Evolutionary conservation across 1,140 invertebrate species (phyloP).

Genomic region (Achatina immaculata): DNA sequence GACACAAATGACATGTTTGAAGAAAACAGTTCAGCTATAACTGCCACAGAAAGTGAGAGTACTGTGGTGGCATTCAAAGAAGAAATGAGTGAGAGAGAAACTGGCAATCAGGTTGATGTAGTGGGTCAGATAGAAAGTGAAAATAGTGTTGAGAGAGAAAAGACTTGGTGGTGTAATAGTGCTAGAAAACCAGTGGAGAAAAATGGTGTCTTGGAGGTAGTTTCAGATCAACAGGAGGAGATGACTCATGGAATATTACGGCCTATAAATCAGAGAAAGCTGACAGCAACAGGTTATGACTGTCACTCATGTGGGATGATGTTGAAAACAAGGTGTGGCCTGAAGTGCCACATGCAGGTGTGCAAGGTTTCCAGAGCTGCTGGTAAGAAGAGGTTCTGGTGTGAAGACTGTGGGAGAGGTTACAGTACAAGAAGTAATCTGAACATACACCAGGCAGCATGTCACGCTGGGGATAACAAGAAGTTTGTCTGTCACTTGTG

Average conservation of each 20-base stretch:
- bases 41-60: too few relatives aligned
- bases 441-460: neutral
- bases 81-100: neutral
- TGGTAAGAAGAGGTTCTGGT: neutral
- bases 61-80: too few relatives aligned
- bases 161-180: neutral
- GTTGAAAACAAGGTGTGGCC: neutral
- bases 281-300: neutral
- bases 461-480: neutral
- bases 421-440: neutral
- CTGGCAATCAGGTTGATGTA: neutral
- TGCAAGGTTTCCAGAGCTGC: neutral
- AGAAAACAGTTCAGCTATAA: neutral
- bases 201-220: neutral
- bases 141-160: neutral
- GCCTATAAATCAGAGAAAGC: neutral
- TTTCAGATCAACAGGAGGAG: neutral
- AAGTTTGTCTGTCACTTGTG: neutral
- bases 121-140: neutral
- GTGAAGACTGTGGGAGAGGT: neutral
- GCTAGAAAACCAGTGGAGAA: neutral
- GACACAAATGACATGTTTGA: neutral
- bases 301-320: neutral
- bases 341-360: neutral
- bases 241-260: neutral